Conservation (phyloP, 2,888 invertebrate genomes). For the Dryocosmus kuriphilus region DNA sequence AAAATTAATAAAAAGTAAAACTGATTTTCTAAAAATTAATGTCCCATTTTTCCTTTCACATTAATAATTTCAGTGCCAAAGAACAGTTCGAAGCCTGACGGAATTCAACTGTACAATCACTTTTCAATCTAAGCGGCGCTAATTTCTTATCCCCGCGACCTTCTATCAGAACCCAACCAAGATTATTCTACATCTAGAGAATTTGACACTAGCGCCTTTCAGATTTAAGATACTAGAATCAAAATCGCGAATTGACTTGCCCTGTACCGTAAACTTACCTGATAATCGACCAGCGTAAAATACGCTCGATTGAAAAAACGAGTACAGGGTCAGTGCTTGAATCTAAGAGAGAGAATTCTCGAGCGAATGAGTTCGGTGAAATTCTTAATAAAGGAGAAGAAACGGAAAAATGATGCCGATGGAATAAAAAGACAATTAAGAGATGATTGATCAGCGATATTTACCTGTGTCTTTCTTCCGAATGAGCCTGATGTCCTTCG, state of each 20-base stretch:
- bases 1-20: no score
- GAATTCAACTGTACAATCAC: background rate
- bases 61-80: no score
- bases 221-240: background rate
- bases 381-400: constrained; percentile 13
- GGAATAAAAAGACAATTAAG: constrained; percentile 43
- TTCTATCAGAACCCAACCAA: background rate
- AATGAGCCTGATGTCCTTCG: constrained; percentile 90
- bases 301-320: background rate
- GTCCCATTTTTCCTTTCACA: background rate
- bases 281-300: background rate
- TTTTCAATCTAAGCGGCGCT: background rate
- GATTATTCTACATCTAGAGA: background rate
- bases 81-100: background rate
- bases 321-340: constrained; percentile 25
- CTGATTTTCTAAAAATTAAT: no score
- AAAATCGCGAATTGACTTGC: constrained; percentile 7
- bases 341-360: background rate
- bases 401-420: constrained; percentile 40
- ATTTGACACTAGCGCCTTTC: background rate
- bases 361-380: constrained; percentile 5
- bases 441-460: constrained; percentile 59
- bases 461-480: constrained; percentile 91
- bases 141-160: background rate
- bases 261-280: constrained; percentile 34